Conservation (phyloP, 2,888 invertebrate genomes). For the Athrips mouffetella region DNA sequence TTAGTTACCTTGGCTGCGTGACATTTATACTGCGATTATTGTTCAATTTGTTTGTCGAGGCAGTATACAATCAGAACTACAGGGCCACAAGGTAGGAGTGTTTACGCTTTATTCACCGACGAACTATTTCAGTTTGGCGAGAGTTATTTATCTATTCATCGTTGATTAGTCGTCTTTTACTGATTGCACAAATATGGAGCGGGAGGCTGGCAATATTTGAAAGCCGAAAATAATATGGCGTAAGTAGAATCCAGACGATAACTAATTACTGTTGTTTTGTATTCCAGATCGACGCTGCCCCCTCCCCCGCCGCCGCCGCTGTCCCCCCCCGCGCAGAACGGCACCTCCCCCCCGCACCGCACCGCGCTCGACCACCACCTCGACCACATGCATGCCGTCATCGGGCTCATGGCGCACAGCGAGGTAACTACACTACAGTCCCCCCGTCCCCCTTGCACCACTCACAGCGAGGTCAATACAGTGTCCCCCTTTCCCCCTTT, state of each 20-base stretch:
- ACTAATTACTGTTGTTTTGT: background rate
- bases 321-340: conserved; percentile 53
- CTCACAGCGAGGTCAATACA: background rate
- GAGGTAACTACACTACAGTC: background rate
- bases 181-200: too few relatives aligned
- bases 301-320: conserved; percentile 76
- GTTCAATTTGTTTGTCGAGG: too few relatives aligned
- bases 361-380: conserved; percentile 79
- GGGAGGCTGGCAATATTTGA: too few relatives aligned
- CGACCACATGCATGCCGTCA: conserved; percentile 72
- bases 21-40: too few relatives aligned
- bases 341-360: conserved; percentile 82
- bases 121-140: background rate
- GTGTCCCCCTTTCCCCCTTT: too few relatives aligned
- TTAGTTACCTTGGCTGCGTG: too few relatives aligned
- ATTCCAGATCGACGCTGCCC: conserved; percentile 56
- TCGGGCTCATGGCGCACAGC: conserved; percentile 41
- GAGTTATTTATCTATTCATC: background rate
- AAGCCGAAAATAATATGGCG: too few relatives aligned
- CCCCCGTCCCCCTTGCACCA: too few relatives aligned
- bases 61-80: too few relatives aligned
- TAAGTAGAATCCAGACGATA: too few relatives aligned
- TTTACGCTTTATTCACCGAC: too few relatives aligned
- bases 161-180: background rate
- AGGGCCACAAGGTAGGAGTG: too few relatives aligned